phyloP scores from a whole-genome alignment of 2,113 vertebrate species.

The Mustela lutreola region DNA sequence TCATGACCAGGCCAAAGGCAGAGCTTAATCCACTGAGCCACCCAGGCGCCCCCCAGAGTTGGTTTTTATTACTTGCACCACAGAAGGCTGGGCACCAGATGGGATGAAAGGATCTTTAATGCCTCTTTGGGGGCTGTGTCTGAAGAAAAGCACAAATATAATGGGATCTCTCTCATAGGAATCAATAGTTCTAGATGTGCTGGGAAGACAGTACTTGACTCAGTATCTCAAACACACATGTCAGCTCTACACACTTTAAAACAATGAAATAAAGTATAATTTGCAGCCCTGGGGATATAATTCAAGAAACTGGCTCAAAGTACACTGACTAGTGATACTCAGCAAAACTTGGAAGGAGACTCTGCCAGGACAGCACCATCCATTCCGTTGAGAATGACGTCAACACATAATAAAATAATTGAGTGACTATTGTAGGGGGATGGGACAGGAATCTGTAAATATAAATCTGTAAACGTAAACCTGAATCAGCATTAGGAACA shows the following conservation, averaged over 20 bases:
- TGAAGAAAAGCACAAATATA: conserved; percentile 44
- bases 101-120: not conserved
- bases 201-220: conserved; percentile 15
- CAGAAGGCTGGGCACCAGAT: not conserved
- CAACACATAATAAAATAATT: not conserved
- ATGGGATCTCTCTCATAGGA: not conserved
- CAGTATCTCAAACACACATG: not conserved
- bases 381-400: not conserved
- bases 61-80: not conserved
- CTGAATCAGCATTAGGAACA: not conserved
- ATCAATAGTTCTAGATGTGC: conserved; percentile 42
- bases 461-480: not conserved
- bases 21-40: too few species aligned
- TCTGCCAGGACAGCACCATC: not conserved
- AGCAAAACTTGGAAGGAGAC: conserved; percentile 2
- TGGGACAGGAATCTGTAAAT: not conserved
- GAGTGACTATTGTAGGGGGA: not conserved
- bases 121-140: not conserved
- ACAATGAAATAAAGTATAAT: conserved; percentile 44
- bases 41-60: too few species aligned
- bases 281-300: not conserved
- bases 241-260: conserved; percentile 11
- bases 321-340: not conserved
- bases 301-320: not conserved
- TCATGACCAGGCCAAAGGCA: too few species aligned